These are phyloP conservation scores for Champsocephalus gunnari DNA, from an alignment of 2,797 vertebrate species.

Conservation along the genomic window DNA sequence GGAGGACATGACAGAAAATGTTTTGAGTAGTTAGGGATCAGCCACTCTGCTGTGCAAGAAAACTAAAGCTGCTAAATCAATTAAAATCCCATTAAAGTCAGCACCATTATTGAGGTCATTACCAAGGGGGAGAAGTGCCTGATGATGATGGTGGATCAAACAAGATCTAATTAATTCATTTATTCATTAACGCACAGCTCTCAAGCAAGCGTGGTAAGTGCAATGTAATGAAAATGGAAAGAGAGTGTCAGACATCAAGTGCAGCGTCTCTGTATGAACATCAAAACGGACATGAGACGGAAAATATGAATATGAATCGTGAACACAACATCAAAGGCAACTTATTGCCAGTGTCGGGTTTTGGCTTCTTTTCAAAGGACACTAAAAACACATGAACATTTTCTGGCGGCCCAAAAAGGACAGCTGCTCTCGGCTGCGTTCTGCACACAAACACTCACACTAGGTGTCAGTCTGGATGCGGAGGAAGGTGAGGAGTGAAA, in stretches of 20 bases:
- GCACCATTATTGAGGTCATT: conserved; percentile 80
- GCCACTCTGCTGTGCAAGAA: conserved; percentile 27
- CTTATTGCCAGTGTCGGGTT: conserved; percentile 38
- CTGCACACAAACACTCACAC: conserved; percentile 18
- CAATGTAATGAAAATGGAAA: conserved; percentile 60
- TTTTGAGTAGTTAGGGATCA: conserved; percentile 44
- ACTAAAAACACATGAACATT: conserved; percentile 49
- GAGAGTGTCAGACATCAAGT: conserved; percentile 44
- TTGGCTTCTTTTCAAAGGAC: conserved; percentile 66
- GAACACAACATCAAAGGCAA: conserved; percentile 67
- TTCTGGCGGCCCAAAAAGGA: conserved; percentile 30
- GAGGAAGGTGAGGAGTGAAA: conserved; percentile 23
- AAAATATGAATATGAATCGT: conserved; percentile 71
- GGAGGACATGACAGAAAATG: conserved; percentile 16
- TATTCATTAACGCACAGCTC: conserved; percentile 71
- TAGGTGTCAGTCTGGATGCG: conserved; percentile 57
- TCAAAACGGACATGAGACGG: conserved; percentile 64
- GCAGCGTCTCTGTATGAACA: conserved; percentile 55
- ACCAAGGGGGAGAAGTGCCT: conserved; percentile 63
- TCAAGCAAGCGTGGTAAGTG: conserved; percentile 53
- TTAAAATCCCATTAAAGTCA: conserved; percentile 82
- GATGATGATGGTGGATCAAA: conserved; percentile 80
- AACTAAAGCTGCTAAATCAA: conserved; percentile 76
- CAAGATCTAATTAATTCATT: conserved; percentile 81
- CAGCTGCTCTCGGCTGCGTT: conserved; percentile 30